These are phyloP conservation scores for Rhagium mordax DNA, from an alignment of 2,888 invertebrate genomes.

Conservation along the genomic window DNA sequence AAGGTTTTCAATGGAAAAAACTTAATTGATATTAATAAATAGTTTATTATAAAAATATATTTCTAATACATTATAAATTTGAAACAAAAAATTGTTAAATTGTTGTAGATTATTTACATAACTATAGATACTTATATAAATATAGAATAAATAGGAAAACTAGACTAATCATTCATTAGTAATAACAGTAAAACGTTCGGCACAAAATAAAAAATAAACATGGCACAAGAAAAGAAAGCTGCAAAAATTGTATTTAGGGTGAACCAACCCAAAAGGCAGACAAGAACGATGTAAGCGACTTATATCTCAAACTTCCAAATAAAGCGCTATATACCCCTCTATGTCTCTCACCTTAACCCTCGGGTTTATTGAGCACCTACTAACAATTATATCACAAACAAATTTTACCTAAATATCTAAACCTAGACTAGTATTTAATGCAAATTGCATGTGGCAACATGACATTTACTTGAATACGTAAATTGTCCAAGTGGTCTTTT, in stretches of 20 bases:
- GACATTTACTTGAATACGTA: too few relatives aligned
- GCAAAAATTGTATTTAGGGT: too few relatives aligned
- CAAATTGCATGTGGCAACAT: too few relatives aligned
- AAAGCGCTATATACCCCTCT: background rate
- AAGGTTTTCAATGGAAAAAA: background rate
- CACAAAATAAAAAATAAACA: background rate
- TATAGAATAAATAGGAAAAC: background rate
- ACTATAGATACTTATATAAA: background rate
- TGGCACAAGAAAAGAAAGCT: background rate
- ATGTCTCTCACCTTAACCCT: too few relatives aligned
- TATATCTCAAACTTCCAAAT: too few relatives aligned
- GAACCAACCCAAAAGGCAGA: too few relatives aligned
- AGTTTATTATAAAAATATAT: slow-evolving; percentile 5
- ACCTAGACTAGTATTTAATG: background rate
- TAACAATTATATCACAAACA: background rate
- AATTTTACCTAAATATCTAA: background rate
- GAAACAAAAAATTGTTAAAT: background rate
- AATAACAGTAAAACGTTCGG: too few relatives aligned
- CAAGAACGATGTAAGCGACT: too few relatives aligned
- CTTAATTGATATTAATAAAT: background rate
- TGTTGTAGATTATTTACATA: background rate
- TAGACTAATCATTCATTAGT: too few relatives aligned
- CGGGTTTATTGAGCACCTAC: background rate
- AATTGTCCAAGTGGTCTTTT: too few relatives aligned
- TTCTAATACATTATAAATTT: background rate